Conservation (phyloP, 2,797 vertebrate species). For the Helicolenus hilgendorfi region DNA sequence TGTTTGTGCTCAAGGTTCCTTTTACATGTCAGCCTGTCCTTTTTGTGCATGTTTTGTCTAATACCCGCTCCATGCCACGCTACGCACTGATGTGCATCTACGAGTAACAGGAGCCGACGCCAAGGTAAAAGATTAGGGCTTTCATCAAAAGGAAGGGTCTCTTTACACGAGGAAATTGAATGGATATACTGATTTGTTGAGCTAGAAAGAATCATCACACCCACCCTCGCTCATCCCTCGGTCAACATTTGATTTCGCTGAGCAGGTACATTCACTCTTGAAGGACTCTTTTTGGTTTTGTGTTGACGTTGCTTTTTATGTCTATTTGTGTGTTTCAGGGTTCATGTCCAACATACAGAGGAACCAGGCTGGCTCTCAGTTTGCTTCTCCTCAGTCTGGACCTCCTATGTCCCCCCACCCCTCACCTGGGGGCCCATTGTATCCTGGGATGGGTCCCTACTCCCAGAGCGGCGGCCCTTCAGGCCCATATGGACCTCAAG, state of each 20-base stretch:
- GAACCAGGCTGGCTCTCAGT: slow-evolving; percentile 94
- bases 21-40: slow-evolving; percentile 39
- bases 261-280: background rate
- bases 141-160: slow-evolving; percentile 28
- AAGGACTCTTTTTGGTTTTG: background rate
- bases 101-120: slow-evolving; percentile 44
- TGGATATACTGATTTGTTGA: slow-evolving; percentile 13
- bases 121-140: slow-evolving; percentile 40
- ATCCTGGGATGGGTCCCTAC: slow-evolving; percentile 93
- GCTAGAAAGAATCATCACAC: background rate
- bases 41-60: slow-evolving; percentile 8
- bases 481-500: slow-evolving; percentile 94
- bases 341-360: slow-evolving; percentile 95
- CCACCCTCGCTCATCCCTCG: background rate
- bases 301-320: slow-evolving; percentile 5
- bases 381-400: slow-evolving; percentile 94
- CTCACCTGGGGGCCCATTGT: slow-evolving; percentile 93
- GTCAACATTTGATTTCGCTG: slow-evolving; percentile 17
- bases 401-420: slow-evolving; percentile 95
- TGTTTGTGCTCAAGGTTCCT: slow-evolving; percentile 29
- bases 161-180: slow-evolving; percentile 40
- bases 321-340: slow-evolving; percentile 82
- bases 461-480: slow-evolving; percentile 93
- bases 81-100: slow-evolving; percentile 41
- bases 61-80: background rate